A percentile compares a stretch with the other conserved stretches of the same genome.
Conservation (phyloP, 2,113 vertebrate species). For the Rutilus rutilus region DNA sequence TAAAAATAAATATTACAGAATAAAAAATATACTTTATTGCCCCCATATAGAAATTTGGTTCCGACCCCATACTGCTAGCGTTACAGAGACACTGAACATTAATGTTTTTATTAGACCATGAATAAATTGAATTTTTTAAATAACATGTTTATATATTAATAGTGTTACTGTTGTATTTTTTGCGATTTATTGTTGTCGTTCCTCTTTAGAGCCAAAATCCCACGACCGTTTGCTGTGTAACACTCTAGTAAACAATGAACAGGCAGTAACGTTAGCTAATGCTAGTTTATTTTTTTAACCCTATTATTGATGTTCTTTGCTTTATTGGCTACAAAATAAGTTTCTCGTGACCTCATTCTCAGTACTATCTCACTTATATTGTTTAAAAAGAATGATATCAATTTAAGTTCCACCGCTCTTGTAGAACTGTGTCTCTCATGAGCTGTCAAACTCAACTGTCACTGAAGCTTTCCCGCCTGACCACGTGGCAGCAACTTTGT, state of each 20-base stretch:
- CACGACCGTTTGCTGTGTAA: not conserved
- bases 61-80: not conserved
- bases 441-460: conserved; percentile 53
- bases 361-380: not conserved
- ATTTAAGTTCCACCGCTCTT: not conserved
- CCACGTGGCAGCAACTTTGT: conserved; percentile 57
- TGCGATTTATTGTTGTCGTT: not conserved
- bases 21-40: not conserved
- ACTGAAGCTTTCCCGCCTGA: conserved; percentile 24
- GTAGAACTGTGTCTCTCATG: fast-evolving
- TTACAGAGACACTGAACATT: not conserved
- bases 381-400: not conserved
- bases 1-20: not conserved
- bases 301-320: not conserved
- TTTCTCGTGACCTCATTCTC: not conserved
- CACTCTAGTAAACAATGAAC: not conserved
- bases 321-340: not conserved
- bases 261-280: not conserved
- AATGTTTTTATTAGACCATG: not conserved
- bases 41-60: not conserved
- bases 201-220: not conserved
- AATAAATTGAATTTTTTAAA: not conserved
- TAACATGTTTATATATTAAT: not conserved
- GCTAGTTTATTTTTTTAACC: not conserved
- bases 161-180: too few relatives aligned